A percentile compares a stretch with the other conserved stretches of the same genome.
These are phyloP conservation scores for Pherbina coryleti DNA, from an alignment of 2,888 invertebrate species.

Conservation along the genomic window DNA sequence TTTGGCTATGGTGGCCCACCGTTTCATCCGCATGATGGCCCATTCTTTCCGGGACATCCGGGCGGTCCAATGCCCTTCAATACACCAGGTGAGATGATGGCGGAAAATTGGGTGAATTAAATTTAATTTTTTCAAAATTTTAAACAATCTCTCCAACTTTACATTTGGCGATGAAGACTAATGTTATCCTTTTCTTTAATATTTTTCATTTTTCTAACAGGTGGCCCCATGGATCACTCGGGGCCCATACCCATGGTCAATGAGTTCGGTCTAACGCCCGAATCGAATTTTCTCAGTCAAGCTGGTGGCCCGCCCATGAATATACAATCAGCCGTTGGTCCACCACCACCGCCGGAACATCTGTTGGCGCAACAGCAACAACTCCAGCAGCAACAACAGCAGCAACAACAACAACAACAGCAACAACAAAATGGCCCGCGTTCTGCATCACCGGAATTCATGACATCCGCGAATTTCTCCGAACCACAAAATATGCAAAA, in stretches of 20 bases:
- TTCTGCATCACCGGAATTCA: constrained; percentile 82
- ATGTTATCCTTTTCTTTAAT: neutral
- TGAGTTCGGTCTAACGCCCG: constrained; percentile 81
- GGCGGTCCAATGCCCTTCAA: constrained; percentile 82
- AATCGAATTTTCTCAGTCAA: constrained; percentile 73
- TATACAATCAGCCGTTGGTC: constrained; percentile 68
- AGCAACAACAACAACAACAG: constrained; percentile 56
- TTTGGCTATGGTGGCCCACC: constrained; percentile 89
- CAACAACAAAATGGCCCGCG: constrained; percentile 73
- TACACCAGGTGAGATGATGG: constrained; percentile 76
- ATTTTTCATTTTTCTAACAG: constrained; percentile 63
- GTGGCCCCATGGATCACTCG: constrained; percentile 80
- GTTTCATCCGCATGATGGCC: constrained; percentile 86
- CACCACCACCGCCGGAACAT: constrained; percentile 73
- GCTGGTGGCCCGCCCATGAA: constrained; percentile 69
- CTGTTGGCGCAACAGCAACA: constrained; percentile 69
- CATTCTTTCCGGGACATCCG: constrained; percentile 85
- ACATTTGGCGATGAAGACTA: neutral
- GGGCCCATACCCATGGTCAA: constrained; percentile 79
- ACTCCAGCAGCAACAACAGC: constrained; percentile 58
- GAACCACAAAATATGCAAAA: constrained; percentile 80
- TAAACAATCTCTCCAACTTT: neutral
- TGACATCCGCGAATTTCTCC: constrained; percentile 74
- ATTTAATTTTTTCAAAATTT: neutral
- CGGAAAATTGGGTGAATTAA: neutral